Conservation (phyloP, 2,113 vertebrate species). For the Silurus asotus region DNA sequence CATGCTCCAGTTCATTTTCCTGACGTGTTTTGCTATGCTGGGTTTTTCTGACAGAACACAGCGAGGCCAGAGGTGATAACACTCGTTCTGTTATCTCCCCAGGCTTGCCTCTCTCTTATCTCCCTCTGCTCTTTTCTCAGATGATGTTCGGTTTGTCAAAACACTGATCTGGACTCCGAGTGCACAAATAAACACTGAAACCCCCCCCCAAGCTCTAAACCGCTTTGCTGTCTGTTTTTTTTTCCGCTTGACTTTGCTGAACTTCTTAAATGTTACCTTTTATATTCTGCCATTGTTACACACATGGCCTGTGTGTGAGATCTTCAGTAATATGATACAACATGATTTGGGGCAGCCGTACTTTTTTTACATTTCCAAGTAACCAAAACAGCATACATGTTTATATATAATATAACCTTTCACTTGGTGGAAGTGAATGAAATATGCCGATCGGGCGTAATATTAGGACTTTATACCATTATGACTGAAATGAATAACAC, state of each 20-base stretch:
- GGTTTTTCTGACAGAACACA: not conserved
- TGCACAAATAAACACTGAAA: not conserved
- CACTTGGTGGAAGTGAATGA: too few species aligned
- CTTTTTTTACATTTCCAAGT: too few species aligned
- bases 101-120: not conserved
- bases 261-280: not conserved
- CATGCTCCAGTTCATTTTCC: not conserved
- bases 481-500: too few species aligned
- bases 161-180: not conserved
- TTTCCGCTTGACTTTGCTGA: not conserved
- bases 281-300: too few species aligned
- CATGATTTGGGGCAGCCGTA: too few species aligned
- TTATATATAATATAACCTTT: too few species aligned
- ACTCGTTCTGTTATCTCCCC: constrained; percentile 2
- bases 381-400: too few species aligned
- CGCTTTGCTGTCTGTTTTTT: not conserved
- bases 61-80: not conserved
- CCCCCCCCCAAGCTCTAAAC: too few species aligned
- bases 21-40: not conserved
- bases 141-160: not conserved
- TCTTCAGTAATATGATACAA: too few species aligned
- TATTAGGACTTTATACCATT: too few species aligned
- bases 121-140: not conserved
- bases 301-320: too few species aligned
- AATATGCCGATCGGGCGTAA: too few species aligned